These are phyloP conservation scores for Campylorhamphus procurvoides DNA, from an alignment of 2,113 vertebrate species.

Conservation along the genomic window DNA sequence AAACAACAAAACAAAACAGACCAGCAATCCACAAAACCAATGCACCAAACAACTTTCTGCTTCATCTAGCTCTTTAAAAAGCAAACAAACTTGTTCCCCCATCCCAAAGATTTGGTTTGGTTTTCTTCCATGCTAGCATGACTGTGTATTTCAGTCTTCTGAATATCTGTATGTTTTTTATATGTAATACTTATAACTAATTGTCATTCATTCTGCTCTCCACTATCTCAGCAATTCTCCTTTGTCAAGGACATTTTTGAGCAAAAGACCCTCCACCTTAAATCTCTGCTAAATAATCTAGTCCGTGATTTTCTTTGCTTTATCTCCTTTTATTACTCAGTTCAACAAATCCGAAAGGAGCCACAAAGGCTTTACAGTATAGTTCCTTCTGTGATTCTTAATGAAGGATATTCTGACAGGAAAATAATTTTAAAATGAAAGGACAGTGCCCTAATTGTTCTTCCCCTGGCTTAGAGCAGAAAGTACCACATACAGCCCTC, in stretches of 20 bases:
- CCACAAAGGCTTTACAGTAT: background rate
- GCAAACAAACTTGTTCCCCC: background rate
- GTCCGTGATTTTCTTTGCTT: background rate
- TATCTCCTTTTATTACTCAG: background rate
- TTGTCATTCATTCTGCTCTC: background rate
- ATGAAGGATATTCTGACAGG: background rate
- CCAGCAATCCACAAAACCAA: slow-evolving; percentile 13
- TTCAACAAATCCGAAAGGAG: background rate
- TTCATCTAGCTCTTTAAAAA: slow-evolving; percentile 61
- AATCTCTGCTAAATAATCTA: background rate
- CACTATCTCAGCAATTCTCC: background rate
- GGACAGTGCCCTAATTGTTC: background rate
- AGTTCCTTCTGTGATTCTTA: background rate
- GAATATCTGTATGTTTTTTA: background rate
- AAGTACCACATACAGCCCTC: background rate
- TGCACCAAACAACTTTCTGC: slow-evolving; percentile 65
- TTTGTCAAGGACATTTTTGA: background rate
- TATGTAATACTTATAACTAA: background rate
- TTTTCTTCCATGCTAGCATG: background rate
- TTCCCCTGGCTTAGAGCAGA: background rate
- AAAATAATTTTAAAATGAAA: background rate
- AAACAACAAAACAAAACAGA: slow-evolving; percentile 35
- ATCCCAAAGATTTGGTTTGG: background rate
- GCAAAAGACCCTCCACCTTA: background rate
- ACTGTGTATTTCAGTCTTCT: background rate